A percentile compares a stretch with the other conserved stretches of the same genome.
Evolutionary conservation across 1,140 invertebrate genomes (phyloP).

Genomic region (Aradophagus sp.): DNA sequence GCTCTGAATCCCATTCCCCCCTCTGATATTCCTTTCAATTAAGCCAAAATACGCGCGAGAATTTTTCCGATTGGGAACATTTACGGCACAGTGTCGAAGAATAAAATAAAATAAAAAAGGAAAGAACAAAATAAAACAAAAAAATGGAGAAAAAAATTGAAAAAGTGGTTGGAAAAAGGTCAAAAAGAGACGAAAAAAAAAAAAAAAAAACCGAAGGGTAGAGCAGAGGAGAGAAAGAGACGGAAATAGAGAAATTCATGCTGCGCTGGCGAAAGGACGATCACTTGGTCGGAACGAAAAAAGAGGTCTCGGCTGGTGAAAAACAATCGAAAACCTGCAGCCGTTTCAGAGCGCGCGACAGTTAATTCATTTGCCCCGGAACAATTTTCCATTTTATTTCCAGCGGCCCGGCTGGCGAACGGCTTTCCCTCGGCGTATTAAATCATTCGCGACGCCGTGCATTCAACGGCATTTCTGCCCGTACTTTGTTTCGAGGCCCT

Average conservation of each 20-base stretch:
- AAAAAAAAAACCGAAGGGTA: background rate
- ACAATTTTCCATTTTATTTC: constrained; percentile 54
- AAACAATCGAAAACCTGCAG: constrained; percentile 47
- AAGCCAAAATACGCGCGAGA: background rate
- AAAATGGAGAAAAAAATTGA: background rate
- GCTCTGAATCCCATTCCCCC: too few relatives aligned
- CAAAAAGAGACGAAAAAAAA: constrained; percentile 6
- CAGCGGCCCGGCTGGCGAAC: constrained; percentile 40
- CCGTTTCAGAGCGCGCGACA: constrained; percentile 38
- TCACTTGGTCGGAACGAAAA: constrained; percentile 20
- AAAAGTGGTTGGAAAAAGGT: background rate
- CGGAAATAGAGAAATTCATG: constrained; percentile 21
- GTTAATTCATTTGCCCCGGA: constrained; percentile 49
- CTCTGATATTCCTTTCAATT: too few relatives aligned
- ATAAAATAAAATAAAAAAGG: too few relatives aligned
- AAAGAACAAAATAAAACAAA: too few relatives aligned
- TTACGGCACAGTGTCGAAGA: background rate
- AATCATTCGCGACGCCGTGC: constrained; percentile 41
- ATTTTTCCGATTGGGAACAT: background rate
- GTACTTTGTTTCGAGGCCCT: constrained; percentile 30
- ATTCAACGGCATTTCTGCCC: constrained; percentile 32
- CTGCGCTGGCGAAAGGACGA: constrained; percentile 38
- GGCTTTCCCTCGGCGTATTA: constrained; percentile 43
- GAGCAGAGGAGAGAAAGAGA: background rate
- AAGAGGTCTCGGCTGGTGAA: constrained; percentile 23